Conservation (phyloP, 2,797 vertebrate genomes). For the Pseudocheirus occidentalis region DNA sequence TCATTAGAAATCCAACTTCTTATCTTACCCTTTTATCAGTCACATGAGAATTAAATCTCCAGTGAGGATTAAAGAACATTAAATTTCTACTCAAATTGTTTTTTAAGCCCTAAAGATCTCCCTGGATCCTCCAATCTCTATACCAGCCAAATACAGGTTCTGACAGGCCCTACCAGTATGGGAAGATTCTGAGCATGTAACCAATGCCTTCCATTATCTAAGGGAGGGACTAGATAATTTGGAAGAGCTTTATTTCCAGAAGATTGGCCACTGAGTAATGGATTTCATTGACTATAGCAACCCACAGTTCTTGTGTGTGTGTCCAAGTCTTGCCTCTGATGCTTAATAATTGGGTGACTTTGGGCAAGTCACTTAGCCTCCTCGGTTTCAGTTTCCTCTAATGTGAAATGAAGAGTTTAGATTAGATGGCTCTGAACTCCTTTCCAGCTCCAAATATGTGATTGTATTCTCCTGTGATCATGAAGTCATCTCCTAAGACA, state of each 20-base stretch:
- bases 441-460: background rate
- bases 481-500: background rate
- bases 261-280: background rate
- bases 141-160: background rate
- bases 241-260: background rate
- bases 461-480: background rate
- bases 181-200: background rate
- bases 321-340: background rate
- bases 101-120: background rate
- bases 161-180: background rate
- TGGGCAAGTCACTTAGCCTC: background rate
- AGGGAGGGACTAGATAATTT: background rate
- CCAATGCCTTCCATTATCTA: background rate
- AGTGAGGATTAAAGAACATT: background rate
- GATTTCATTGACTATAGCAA: background rate
- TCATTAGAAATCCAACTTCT: background rate
- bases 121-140: background rate
- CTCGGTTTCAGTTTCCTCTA: background rate
- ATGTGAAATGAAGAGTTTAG: background rate
- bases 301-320: background rate
- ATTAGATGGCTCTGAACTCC: background rate
- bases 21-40: background rate
- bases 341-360: background rate
- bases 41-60: background rate
- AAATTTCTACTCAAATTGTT: background rate